phyloP scores from a whole-genome alignment of 2,113 vertebrate species.

The Spermophilus dauricus region DNA sequence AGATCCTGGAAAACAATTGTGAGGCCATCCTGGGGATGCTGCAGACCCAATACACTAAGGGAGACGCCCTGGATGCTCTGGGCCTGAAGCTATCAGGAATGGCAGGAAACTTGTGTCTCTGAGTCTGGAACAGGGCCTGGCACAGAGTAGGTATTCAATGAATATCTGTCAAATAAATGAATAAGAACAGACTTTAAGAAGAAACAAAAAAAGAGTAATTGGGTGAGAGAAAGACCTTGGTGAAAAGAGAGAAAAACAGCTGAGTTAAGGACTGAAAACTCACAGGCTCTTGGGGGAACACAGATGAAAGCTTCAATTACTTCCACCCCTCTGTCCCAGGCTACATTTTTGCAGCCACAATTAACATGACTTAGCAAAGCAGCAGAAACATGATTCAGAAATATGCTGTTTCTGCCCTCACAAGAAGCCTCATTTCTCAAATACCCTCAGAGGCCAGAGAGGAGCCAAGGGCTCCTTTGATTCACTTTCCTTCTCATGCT shows the following conservation, averaged over 20 bases:
- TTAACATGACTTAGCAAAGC: not conserved
- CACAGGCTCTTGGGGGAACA: not conserved
- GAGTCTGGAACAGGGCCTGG: not conserved
- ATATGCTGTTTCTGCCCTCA: not conserved
- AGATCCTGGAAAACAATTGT: no score
- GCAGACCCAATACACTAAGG: no score
- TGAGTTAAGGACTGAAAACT: not conserved
- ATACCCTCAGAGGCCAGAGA: not conserved
- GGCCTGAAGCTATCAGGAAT: conserved; percentile 93
- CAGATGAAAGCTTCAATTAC: not conserved
- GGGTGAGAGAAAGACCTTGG: not conserved
- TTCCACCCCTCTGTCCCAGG: not conserved
- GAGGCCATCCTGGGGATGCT: no score
- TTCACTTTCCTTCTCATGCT: not conserved
- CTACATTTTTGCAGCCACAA: not conserved
- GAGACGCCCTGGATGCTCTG: conserved; percentile 97
- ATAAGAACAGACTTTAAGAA: not conserved
- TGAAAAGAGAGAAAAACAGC: not conserved
- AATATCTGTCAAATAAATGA: not conserved
- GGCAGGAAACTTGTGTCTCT: not conserved
- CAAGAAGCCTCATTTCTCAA: not conserved
- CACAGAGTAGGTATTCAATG: not conserved
- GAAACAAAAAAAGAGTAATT: not conserved
- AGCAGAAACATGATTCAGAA: not conserved
- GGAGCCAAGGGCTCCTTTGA: not conserved